Evolutionary conservation across 2,797 vertebrate species (phyloP).

Genomic region (Gymnoscopelus braueri): DNA sequence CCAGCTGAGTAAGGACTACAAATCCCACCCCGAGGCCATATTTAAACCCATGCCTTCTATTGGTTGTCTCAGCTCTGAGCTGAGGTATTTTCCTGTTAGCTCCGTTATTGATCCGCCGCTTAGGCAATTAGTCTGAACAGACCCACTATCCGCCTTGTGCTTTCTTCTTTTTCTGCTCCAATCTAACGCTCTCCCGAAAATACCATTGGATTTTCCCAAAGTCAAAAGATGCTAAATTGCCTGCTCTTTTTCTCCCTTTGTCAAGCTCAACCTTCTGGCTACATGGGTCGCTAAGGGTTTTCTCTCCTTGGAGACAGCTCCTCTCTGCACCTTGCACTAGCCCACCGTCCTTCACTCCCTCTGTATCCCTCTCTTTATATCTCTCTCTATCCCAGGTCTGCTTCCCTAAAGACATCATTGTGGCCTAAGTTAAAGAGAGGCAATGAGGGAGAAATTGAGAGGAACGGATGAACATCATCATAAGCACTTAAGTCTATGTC

Average conservation of each 20-base stretch:
- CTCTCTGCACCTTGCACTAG: conserved; percentile 24
- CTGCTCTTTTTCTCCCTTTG: conserved; percentile 40
- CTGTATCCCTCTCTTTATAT: neutral
- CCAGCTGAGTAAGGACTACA: conserved; percentile 40
- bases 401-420: no score
- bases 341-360: neutral
- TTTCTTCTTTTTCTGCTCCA: conserved; percentile 30
- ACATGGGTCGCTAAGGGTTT: conserved; percentile 36
- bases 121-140: conserved; percentile 71
- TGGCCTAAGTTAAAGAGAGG: no score
- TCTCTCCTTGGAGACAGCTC: conserved; percentile 31
- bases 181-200: conserved; percentile 55
- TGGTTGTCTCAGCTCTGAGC: conserved; percentile 53
- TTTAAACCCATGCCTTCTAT: conserved; percentile 56
- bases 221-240: conserved; percentile 63
- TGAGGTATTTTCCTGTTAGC: conserved; percentile 59
- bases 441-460: no score
- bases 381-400: no score
- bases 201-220: conserved; percentile 40
- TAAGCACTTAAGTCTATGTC: no score
- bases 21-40: conserved; percentile 48
- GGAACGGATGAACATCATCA: no score
- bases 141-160: conserved; percentile 49
- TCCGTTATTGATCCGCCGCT: conserved; percentile 65
- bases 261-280: conserved; percentile 46